Conservation (phyloP, 2,113 vertebrate genomes). For the Eulemur rufifrons region DNA sequence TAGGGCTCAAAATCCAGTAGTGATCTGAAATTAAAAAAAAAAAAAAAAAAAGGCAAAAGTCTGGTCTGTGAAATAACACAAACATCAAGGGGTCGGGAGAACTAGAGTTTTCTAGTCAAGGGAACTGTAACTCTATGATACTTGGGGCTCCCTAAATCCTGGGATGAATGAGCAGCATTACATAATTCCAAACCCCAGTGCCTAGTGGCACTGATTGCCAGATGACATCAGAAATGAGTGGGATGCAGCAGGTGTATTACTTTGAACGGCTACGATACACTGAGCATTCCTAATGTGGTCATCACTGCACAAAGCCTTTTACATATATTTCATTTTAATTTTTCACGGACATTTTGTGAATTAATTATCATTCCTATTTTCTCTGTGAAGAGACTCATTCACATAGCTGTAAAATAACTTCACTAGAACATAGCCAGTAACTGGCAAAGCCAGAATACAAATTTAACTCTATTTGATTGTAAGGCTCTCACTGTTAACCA, state of each 20-base stretch:
- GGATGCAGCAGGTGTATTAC: neutral
- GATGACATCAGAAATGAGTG: neutral
- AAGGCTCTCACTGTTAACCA: neutral
- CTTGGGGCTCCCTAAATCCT: neutral
- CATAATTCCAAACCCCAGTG: neutral
- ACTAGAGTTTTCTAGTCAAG: neutral
- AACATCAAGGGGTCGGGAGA: neutral
- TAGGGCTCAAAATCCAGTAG: neutral
- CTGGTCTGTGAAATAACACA: neutral
- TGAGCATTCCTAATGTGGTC: neutral
- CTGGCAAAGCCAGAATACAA: neutral
- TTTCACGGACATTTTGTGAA: neutral
- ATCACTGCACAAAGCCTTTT: neutral
- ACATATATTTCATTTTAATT: neutral
- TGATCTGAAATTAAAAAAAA: neutral
- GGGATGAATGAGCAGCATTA: neutral
- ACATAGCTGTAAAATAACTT: neutral
- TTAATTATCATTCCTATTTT: neutral
- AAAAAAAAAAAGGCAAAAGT: neutral
- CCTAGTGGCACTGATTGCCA: neutral
- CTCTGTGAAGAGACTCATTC: neutral
- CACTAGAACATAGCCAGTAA: neutral
- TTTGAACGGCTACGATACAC: neutral
- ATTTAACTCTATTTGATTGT: neutral
- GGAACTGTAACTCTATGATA: neutral